These are phyloP conservation scores for Lamellibrachia luymesi DNA, from an alignment of 1,140 invertebrate species.

Conservation along the genomic window DNA sequence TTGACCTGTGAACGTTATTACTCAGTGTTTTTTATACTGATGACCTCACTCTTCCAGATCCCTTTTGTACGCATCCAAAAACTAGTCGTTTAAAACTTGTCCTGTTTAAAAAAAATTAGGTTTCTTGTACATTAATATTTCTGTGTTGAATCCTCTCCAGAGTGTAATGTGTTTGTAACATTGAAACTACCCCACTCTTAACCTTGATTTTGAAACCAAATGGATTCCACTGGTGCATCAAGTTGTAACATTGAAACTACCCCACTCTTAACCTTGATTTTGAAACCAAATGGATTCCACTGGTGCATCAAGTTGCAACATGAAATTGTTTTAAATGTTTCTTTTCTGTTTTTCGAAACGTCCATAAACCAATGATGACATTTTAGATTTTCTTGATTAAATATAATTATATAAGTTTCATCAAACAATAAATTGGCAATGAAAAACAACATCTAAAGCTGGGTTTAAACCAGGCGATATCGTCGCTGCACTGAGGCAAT, in stretches of 20 bases:
- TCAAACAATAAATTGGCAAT: not conserved
- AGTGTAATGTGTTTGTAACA: not conserved
- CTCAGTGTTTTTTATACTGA: not conserved
- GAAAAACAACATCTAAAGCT: too few species aligned
- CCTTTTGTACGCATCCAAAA: not conserved
- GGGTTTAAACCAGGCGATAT: too few species aligned
- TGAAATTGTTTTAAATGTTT: not conserved
- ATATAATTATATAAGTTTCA: not conserved
- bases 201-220: not conserved
- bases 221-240: not conserved
- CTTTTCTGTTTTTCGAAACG: too few species aligned
- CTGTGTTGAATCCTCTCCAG: not conserved
- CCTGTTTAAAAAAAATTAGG: too few species aligned
- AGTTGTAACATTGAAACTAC: not conserved
- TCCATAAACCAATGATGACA: too few species aligned
- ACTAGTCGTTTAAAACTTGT: not conserved
- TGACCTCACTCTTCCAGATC: not conserved
- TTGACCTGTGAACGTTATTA: not conserved
- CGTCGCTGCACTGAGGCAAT: too few species aligned
- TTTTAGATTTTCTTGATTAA: too few species aligned
- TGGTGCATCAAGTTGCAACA: not conserved
- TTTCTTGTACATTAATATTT: not conserved
- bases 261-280: not conserved
- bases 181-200: not conserved
- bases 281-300: not conserved